A percentile compares a stretch with the other conserved stretches of the same genome.
Conservation (phyloP, 2,797 vertebrate genomes). For the Pangasius krempfi region DNA sequence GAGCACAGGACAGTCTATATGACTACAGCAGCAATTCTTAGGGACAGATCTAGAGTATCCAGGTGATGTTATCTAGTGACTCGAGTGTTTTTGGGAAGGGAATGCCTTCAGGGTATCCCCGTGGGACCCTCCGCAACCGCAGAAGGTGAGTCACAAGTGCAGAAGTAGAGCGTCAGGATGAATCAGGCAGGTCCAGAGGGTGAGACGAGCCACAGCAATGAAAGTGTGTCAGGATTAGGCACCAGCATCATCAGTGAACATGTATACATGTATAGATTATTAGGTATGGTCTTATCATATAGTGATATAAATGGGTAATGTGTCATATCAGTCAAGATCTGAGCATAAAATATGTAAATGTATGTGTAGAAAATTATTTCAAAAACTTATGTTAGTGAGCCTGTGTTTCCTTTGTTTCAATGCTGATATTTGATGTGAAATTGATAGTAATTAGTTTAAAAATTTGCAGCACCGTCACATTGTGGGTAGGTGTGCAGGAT, state of each 20-base stretch:
- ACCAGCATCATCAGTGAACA: neutral
- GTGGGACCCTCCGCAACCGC: neutral
- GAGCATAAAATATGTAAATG: no score
- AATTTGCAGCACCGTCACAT: neutral
- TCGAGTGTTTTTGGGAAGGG: neutral
- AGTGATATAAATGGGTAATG: neutral
- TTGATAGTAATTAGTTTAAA: neutral
- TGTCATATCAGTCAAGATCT: neutral
- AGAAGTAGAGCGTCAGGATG: neutral
- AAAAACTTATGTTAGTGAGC: neutral
- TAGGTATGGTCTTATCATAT: neutral
- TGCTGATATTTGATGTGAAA: neutral
- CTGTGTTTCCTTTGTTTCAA: neutral
- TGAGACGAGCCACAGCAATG: neutral
- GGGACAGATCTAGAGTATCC: neutral
- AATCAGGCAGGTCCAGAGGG: neutral
- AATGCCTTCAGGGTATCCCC: neutral
- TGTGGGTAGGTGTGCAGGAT: neutral
- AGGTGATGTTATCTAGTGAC: neutral
- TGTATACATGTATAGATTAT: neutral
- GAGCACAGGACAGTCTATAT: neutral
- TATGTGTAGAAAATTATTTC: neutral
- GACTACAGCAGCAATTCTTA: neutral
- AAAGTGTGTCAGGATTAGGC: no score
- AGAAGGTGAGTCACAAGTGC: neutral